Evolutionary conservation across 1,140 invertebrate genomes (phyloP), one percentile per base, ranked within the genome.

Genomic region (Drosophila tsacasi): DNA sequence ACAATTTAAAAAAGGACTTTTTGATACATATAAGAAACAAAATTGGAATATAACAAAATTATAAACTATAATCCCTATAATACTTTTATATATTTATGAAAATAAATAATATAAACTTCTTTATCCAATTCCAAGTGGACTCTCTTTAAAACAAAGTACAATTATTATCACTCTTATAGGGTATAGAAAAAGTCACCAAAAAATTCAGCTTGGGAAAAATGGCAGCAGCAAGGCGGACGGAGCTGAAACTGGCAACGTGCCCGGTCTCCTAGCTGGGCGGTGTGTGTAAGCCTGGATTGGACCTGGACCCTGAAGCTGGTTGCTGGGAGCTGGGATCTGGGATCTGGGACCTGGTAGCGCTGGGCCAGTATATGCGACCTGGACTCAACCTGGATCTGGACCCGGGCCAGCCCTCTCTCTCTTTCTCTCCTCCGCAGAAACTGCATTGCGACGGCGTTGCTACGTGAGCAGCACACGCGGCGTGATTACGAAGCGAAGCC

Each of bases 391-490:
- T 69, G 71, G 67, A 59, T 50, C 40, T 55, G 59, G 55, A 25
- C 8, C 23, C 17, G 19, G 13, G 9, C 30, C 64, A n/a, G 46
- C 37, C 37, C 46, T 19, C 35, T 30, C 46, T 12, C 12, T 32
- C 47, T n/a, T 6, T 3, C 17, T 10, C 27, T 8, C n/a, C 50
- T 32, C 50, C n/a, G 27, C 50, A 32, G 50, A 19, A 52, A 21
- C 54, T 40, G 60, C 64, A 55, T 54, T 47, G 52, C 79, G 59
- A 83, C 83, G 83, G 79, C 83, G 71, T 54, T 61, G 66, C 84
- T 87, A 87, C 84, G 84, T 87, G 83, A 89, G 83, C 73, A 78
- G 80, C 83, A 81, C 84, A 87, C 84, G 84, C 84, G 83, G 84
- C 50, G 52, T 81, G 79, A 86, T 86, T 86, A 76, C 83, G 71